Evolutionary conservation across 2,113 vertebrate genomes (phyloP).

Genomic region (Crotalus tigris): DNA sequence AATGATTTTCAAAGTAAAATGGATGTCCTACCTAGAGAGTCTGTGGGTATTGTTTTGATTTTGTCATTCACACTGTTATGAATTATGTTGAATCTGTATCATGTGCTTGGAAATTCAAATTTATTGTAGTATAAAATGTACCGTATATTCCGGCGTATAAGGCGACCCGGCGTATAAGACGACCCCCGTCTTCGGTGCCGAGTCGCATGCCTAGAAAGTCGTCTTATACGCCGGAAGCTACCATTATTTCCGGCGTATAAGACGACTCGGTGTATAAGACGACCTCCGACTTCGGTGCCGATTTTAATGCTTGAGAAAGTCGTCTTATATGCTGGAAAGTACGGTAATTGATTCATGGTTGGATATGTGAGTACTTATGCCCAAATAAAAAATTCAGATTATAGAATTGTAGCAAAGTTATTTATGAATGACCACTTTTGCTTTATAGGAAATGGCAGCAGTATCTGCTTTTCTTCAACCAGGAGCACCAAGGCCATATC

Average conservation of each 20-base stretch:
- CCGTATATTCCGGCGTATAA: no score
- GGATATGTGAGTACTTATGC: background rate
- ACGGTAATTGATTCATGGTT: background rate
- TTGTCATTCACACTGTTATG: background rate
- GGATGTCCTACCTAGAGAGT: background rate
- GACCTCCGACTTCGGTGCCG: no score
- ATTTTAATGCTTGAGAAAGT: no score
- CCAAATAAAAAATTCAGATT: background rate
- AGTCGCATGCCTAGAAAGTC: no score
- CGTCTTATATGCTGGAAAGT: no score
- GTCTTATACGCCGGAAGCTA: no score
- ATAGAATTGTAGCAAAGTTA: background rate
- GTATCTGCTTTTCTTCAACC: constrained; percentile 93
- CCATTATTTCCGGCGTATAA: no score
- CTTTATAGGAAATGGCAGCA: constrained; percentile 93
- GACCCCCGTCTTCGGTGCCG: no score
- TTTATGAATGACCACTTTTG: constrained; percentile 9
- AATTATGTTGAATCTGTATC: background rate
- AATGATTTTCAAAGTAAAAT: background rate
- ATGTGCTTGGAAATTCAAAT: background rate
- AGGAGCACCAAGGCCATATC: constrained; percentile 89
- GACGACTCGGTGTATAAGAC: no score
- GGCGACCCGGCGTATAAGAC: no score
- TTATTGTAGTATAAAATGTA: background rate
- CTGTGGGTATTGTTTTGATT: background rate